Base-by-base conservation (phyloP, 2,113 vertebrate genomes). In the Syngnathus scovelli region DNA sequence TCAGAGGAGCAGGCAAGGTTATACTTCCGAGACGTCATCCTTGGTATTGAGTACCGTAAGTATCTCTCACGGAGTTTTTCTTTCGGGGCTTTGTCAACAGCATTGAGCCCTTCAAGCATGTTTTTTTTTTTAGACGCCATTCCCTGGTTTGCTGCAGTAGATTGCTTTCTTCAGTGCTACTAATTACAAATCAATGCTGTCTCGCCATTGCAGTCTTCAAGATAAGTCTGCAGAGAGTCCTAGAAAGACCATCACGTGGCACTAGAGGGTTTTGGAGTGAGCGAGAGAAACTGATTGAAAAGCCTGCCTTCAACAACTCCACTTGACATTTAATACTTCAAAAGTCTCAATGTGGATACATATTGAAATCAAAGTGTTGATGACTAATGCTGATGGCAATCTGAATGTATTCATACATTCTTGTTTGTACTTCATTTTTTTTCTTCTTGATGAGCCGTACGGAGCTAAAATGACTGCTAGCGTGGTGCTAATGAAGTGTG, bases 41-140 rank as follows among this genome's bases (percentile, higher is more conserved):
- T 99, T 82, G 97, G 97, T 71, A 97, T 99, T 0, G 96, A 99
- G 84, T 99, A 99, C 88, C 72, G 97, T 98, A 85, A 98, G 97
- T 96, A 68, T 33, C 23, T 13, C 38, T 23, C 10, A 10, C 33
- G 27, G 27, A 33, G 27, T 33, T 33, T 33, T 33, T 3, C 27
- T 33, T 33, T 33, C 3, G 27, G 27, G 3, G 27, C 56, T 0
- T 39, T 81, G 69, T 55, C 48, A 56, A 63, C 49, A 54, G 38
- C 73, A 43, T 12, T 11, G 61, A 41, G 43, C 55, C 21, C 9
- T 54, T 9, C 68, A 61, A 23, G 15, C 5, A 7, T 62, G 19
- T 75, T 62, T 54, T 23, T 54, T 23, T 23, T 55, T 62, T 36
- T 11, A n/a, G 67, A 54, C 3, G 27, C 3, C 37, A 4, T 64